phyloP scores from a whole-genome alignment of 2,797 vertebrate species.

The Scleropages formosus region DNA sequence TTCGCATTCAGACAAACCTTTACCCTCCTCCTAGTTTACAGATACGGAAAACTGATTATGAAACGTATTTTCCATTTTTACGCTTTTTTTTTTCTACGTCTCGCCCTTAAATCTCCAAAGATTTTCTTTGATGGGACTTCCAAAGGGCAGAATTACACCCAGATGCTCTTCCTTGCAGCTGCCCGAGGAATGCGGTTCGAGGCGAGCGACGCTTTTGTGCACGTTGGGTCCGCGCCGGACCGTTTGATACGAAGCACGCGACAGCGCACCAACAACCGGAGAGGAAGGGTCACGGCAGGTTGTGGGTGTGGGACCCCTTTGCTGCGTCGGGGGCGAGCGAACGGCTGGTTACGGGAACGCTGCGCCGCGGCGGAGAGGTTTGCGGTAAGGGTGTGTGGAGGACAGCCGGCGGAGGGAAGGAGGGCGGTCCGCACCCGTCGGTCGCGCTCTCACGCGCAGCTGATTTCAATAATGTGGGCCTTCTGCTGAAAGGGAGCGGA shows the following conservation, averaged over 20 bases:
- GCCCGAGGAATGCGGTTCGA: constrained; percentile 46
- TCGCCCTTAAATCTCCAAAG: constrained; percentile 32
- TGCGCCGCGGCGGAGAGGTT: neutral
- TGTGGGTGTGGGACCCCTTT: neutral
- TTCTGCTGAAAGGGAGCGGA: neutral
- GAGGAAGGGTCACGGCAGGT: neutral
- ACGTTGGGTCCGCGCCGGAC: neutral
- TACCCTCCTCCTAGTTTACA: neutral
- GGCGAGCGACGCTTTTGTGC: constrained; percentile 1
- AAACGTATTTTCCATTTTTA: constrained; percentile 34
- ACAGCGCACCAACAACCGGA: neutral
- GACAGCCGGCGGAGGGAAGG: neutral
- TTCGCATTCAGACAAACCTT: too few species aligned
- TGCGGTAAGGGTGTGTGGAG: neutral
- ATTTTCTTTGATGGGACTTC: constrained; percentile 41
- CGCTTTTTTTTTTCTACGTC: constrained; percentile 15
- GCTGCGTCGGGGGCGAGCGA: too few species aligned
- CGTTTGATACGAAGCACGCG: neutral
- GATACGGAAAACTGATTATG: constrained; percentile 32
- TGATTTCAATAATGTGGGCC: constrained; percentile 27
- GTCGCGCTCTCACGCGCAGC: neutral
- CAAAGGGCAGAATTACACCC: constrained; percentile 39
- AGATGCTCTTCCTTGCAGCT: constrained; percentile 30
- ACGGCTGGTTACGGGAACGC: too few species aligned
- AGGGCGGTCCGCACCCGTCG: neutral